Evolutionary conservation across 2,797 vertebrate species (phyloP), one percentile per base, ranked within the genome.

Genomic region (Hippopotamyrus pictus): DNA sequence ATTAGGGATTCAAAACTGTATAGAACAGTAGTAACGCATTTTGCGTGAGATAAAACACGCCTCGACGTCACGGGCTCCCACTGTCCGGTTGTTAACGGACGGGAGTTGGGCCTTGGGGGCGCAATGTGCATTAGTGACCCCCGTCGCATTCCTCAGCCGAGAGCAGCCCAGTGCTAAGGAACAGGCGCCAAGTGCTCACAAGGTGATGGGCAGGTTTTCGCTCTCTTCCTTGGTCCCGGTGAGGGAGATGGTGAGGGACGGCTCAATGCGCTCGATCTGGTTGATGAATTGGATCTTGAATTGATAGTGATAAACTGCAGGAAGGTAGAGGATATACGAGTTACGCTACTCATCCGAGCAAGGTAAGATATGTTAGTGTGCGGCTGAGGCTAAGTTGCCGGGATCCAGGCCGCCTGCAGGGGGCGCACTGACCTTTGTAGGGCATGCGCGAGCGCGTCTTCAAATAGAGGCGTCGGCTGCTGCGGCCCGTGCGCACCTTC

Each of bases 391-490:
- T 14, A 29, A 11, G 46, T 14, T 41, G 48, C 14, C 2, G 84
- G 53, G 50, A 19, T 59, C 25, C 25, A 9, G 11, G 51, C 48
- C 14, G 7, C 79, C 41, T 44, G 50, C 29, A 7, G 25, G 29
- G 19, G 59, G 12, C 73, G 14, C 50, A 90, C 94, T 12, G 93
- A 99, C 98, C 96, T 97, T 97, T 99, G 93, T 97, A 99, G 14
- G 98, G 98, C 95, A 97, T 95, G 25, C 94, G 91, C 0, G 97
- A 93, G 86, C 96, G 93, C 0, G 98, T 99, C 91, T 96, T 95
- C 86, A 99, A 92, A 91, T 96, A 99, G 57, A 99, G 96, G 87
- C 12, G 96, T 92, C 95, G 97, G 91, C 96, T 96, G 87, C 96
- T 96, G 87, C 90, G 92, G 82, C 88, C 91, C 0, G 92, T 92